A percentile compares a stretch with the other conserved stretches of the same genome.
These are phyloP conservation scores for Gouania willdenowi DNA, from an alignment of 2,797 vertebrate genomes.

Conservation along the genomic window DNA sequence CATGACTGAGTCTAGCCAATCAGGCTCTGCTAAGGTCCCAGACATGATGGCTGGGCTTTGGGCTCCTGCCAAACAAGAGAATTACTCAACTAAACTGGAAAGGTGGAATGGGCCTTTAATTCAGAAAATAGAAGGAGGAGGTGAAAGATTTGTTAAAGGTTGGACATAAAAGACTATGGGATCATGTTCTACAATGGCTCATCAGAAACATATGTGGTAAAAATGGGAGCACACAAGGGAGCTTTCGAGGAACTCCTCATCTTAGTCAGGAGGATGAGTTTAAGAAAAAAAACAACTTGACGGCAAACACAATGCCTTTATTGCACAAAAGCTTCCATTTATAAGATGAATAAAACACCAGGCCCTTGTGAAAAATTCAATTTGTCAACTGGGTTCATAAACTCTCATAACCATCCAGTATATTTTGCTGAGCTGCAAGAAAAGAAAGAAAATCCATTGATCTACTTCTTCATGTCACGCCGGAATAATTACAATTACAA, in stretches of 20 bases:
- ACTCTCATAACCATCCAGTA: constrained; percentile 34
- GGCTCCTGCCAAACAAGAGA: constrained; percentile 57
- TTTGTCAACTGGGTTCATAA: constrained; percentile 22
- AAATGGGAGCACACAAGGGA: constrained; percentile 31
- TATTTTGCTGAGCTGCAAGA: constrained; percentile 13
- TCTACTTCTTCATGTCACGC: constrained; percentile 19
- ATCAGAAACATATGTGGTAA: constrained; percentile 59
- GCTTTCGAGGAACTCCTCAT: constrained; percentile 25
- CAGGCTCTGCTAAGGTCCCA: constrained; percentile 34
- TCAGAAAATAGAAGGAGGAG: constrained; percentile 53
- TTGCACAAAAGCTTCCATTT: constrained; percentile 9
- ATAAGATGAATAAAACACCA: constrained; percentile 5
- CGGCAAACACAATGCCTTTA: constrained; percentile 10
- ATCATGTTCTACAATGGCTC: constrained; percentile 58
- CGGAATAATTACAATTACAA: constrained; percentile 51
- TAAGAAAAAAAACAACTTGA: constrained; percentile 9
- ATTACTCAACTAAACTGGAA: constrained; percentile 65
- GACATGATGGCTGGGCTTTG: constrained; percentile 50
- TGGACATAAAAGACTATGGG: constrained; percentile 52
- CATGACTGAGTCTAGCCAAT: constrained; percentile 66
- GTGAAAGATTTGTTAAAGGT: constrained; percentile 71
- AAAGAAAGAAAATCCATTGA: constrained; percentile 5
- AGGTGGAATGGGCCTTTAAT: constrained; percentile 70
- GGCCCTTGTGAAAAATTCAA: constrained; percentile 19
- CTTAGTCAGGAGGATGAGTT: constrained; percentile 26